Conservation (phyloP, 2,113 vertebrate genomes). For the Serinus canaria region DNA sequence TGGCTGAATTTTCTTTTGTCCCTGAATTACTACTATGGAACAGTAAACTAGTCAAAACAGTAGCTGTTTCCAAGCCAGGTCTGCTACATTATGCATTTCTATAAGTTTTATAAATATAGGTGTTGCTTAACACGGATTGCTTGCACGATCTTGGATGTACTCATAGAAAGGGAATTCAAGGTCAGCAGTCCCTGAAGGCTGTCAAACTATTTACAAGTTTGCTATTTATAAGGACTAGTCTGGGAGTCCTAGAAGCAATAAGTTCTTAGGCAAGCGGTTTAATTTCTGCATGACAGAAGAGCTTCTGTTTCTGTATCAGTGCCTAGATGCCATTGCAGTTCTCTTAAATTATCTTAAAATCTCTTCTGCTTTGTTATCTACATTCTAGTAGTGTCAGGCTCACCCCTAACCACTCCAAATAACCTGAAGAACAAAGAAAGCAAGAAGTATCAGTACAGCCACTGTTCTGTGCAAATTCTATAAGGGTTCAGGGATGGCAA, state of each 20-base stretch:
- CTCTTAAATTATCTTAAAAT: slow-evolving; percentile 1
- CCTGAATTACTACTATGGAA: background rate
- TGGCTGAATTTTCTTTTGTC: background rate
- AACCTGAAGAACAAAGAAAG: background rate
- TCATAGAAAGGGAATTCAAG: slow-evolving; percentile 60
- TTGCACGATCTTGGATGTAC: slow-evolving; percentile 33
- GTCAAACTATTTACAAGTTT: slow-evolving; percentile 67
- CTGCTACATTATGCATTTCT: slow-evolving; percentile 51
- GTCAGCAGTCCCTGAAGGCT: slow-evolving; percentile 60
- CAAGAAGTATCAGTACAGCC: background rate
- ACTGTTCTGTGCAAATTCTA: background rate
- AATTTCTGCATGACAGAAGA: slow-evolving; percentile 29
- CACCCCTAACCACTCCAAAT: background rate
- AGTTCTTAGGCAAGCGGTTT: slow-evolving; percentile 52
- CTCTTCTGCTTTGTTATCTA: background rate
- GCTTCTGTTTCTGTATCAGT: background rate
- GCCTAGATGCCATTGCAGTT: background rate
- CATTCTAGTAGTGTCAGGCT: background rate
- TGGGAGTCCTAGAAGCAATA: slow-evolving; percentile 58
- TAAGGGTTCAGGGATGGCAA: background rate
- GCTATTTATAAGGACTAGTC: slow-evolving; percentile 71
- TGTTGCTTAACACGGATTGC: slow-evolving; percentile 34
- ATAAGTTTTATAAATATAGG: slow-evolving; percentile 60
- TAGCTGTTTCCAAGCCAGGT: slow-evolving; percentile 20
- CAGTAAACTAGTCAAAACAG: background rate